A percentile compares a stretch with the other conserved stretches of the same genome.
phyloP scores from a whole-genome alignment of 2,888 invertebrate genomes.

The Bhutanitis thaidina region DNA sequence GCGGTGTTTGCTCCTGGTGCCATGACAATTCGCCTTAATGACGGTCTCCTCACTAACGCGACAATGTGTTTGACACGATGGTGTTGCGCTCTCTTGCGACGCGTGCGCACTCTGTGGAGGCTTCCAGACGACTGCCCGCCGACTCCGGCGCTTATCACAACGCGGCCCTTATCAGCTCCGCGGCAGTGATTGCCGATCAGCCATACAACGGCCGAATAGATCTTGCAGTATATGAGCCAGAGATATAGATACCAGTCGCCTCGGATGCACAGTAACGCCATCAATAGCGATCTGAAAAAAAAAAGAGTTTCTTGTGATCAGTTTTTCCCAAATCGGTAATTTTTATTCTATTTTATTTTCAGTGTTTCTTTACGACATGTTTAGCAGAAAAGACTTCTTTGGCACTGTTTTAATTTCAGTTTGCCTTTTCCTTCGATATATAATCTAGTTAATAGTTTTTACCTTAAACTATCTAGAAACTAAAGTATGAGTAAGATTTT shows the following conservation, averaged over 20 bases:
- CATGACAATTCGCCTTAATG: conserved; percentile 74
- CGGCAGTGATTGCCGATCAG: conserved; percentile 71
- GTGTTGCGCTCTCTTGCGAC: conserved; percentile 59
- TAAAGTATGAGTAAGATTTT: no score
- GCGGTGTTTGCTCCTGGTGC: conserved; percentile 79
- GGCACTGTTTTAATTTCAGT: no score
- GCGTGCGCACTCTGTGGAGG: conserved; percentile 73
- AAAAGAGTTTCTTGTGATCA: conserved; percentile 9
- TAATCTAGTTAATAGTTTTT: no score
- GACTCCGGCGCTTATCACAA: conserved; percentile 67
- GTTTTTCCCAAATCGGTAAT: no score
- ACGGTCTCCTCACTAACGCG: conserved; percentile 67
- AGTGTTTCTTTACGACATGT: no score
- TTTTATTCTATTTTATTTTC: no score
- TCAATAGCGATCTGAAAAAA: conserved; percentile 72
- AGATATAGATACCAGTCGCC: conserved; percentile 65
- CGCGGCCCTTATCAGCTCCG: conserved; percentile 69
- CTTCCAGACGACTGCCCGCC: conserved; percentile 64
- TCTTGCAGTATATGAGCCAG: conserved; percentile 69
- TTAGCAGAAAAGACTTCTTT: no score
- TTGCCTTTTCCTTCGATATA: no score
- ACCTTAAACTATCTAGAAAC: no score
- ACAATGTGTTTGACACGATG: conserved; percentile 61
- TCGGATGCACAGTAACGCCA: conserved; percentile 67
- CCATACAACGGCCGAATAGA: conserved; percentile 68